Base-by-base conservation (phyloP, 2,113 vertebrate genomes). In the Crotalus tigris region DNA sequence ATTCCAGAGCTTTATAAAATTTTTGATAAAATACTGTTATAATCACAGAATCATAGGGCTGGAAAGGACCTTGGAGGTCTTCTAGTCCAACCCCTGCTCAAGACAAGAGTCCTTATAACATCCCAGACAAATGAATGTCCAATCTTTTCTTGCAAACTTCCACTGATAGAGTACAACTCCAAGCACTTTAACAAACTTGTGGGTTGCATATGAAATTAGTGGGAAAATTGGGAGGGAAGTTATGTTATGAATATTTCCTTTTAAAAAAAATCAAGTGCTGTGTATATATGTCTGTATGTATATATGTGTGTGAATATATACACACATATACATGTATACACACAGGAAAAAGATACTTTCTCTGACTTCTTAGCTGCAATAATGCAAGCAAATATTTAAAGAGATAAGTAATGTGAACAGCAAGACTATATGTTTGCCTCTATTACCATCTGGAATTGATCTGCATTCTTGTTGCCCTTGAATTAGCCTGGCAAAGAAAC, bases 401-500 rank as follows among this genome's bases (percentile, higher is more conserved):
- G 85, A 12, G 59, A 17, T 69, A 92, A 85, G 55, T 90, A 90
- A 39, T 33, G 15, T 44, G 59, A 24, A 90, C 19, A 1, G 19
- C 88, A 90, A 9, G 57, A n/a, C n/a, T 64, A 12, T 23, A 46
- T 64, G 49, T 33, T 55, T 44, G 23, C 24, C 29, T 86, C 64
- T 15, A 24, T 39, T 86, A n/a, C 55, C 55, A 87, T 54, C 89
- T 90, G 92, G 46, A 93, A 61, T 17, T 61, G 55, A 90, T 85
- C 88, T 59, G 17, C 46, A 90, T 10, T 23, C 49, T 86, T 2
- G 5, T 86, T 93, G 81, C 89, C 81, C 88, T 93, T 90, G 88
- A 90, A 90, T 58, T 87, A 61, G 75, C 81, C 46, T 93, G 75
- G 23, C 75, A 53, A 86, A 86, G n/a, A 90, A 61, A 90, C 26